These are phyloP conservation scores for Lycocerus yunnanus DNA, from an alignment of 2,888 invertebrate genomes.

Conservation along the genomic window DNA sequence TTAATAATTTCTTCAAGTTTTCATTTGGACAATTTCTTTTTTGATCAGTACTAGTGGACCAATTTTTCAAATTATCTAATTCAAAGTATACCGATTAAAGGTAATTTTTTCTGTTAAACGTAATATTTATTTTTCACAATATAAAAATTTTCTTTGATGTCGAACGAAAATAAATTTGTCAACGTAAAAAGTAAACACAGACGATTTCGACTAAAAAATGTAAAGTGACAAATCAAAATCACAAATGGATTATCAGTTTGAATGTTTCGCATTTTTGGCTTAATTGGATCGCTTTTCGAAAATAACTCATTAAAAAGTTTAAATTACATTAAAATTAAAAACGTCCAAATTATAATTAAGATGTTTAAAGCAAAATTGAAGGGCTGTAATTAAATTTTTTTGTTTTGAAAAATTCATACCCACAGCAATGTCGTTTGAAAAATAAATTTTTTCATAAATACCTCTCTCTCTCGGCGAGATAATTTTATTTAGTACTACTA, in stretches of 20 bases:
- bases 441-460: background rate
- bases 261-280: background rate
- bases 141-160: background rate
- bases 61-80: background rate
- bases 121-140: background rate
- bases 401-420: background rate
- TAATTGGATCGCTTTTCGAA: background rate
- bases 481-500: background rate
- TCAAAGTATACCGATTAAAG: background rate
- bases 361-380: background rate
- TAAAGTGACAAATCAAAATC: background rate
- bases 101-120: background rate
- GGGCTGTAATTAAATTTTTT: background rate
- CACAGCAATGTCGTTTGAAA: background rate
- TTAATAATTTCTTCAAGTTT: too few species aligned
- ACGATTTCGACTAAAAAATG: background rate
- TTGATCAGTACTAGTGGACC: too few species aligned
- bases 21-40: too few species aligned
- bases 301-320: background rate
- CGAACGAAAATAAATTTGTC: background rate
- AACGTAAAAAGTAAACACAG: background rate
- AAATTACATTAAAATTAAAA: background rate
- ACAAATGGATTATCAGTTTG: background rate
- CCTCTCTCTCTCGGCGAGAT: background rate
- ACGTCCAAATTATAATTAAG: background rate